Evolutionary conservation across 2,797 vertebrate genomes (phyloP), one percentile per base, ranked within the genome.

Genomic region (Coregonus sp.): DNA sequence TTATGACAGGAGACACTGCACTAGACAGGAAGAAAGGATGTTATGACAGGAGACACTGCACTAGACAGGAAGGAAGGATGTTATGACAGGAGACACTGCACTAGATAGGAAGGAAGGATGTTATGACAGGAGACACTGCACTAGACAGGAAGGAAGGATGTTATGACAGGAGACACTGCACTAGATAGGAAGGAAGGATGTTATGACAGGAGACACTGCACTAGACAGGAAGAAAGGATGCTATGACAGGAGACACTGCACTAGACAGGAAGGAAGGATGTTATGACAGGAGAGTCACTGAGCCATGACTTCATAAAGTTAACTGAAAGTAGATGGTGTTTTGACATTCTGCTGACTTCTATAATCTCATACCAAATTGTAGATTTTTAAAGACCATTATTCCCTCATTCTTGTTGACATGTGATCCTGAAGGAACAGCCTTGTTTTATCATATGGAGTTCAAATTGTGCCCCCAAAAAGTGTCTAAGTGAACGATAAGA

Each of bases 231-330:
- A 40, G 6, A 1, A 40, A 7, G 37, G 37, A 40, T 40, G 37
- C 2, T 40, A 40, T 0, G 5, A 40, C 37, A 40, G 40, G 61
- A 67, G 47, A 52, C 5, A 18, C 67, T 35, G 4, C 63, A 31
- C 37, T 7, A 16, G 37, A 40, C 6, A 40, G 0, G 6, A 7
- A 7, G 0, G 6, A 4, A 70, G 63, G 18, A n/a, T 5, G 16
- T 52, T 52, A 18, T 37, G 54, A 70, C 67, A 70, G 52, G 61
- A 72, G 66, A 73, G 51, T 14, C 25, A 75, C 69, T 56, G 6
- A 69, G 31, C n/a, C 61, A 56, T 72, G 65, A 25, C 11, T 51
- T 63, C 52, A 71, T 66, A 18, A 79, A 75, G 63, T 51, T 50
- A 11, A 50, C 25, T 31, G 35, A 33, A 33, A 51, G 65, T 20